Evolutionary conservation across 2,888 invertebrate species (phyloP).

Genomic region (Emmelina monodactyla): DNA sequence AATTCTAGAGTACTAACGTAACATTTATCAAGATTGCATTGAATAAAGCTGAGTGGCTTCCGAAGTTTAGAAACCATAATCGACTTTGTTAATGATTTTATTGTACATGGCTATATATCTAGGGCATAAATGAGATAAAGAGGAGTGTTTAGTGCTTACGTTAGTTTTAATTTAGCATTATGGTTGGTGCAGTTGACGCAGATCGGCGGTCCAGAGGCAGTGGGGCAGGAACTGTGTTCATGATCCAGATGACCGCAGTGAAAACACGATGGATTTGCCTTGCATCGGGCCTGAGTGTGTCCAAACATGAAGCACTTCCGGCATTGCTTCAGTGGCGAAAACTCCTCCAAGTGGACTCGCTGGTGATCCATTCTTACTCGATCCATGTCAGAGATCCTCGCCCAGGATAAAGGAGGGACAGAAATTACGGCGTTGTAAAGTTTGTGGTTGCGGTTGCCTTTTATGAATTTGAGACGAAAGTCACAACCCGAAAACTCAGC

Average conservation of each 20-base stretch:
- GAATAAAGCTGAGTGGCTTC: no score
- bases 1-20: no score
- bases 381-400: neutral
- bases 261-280: conserved; percentile 4
- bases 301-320: conserved; percentile 15
- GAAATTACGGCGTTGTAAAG: conserved; percentile 10
- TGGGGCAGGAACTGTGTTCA: conserved; percentile 5
- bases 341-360: conserved; percentile 6
- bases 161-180: conserved; percentile 2
- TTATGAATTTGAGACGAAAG: neutral
- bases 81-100: no score
- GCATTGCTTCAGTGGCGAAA: conserved; percentile 14
- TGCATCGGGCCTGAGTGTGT: conserved; percentile 11
- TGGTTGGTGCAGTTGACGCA: conserved; percentile 12
- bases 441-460: conserved; percentile 1
- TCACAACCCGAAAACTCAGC: no score
- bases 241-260: conserved; percentile 11
- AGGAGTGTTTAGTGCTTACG: conserved; percentile 2
- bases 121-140: conserved; percentile 4
- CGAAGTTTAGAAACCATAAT: no score
- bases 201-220: neutral
- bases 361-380: conserved; percentile 12
- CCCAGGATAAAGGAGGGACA: conserved; percentile 4
- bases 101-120: conserved; percentile 1
- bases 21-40: no score